phyloP scores from a whole-genome alignment of 2,888 invertebrate genomes.

The Steinernema scapterisci region DNA sequence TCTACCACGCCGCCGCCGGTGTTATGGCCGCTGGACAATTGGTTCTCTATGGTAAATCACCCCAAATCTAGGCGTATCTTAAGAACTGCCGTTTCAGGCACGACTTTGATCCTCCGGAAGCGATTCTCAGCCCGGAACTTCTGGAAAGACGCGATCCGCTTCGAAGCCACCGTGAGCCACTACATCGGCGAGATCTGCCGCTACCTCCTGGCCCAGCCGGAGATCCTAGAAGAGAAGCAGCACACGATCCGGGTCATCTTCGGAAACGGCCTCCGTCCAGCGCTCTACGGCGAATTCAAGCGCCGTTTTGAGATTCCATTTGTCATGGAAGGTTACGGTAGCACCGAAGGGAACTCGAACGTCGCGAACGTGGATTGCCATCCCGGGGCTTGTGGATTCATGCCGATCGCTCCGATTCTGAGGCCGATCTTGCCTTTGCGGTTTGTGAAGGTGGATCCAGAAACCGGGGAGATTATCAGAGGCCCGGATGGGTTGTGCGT shows the following conservation, averaged over 20 bases:
- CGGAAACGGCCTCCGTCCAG: constrained; percentile 90
- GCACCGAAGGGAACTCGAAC: constrained; percentile 76
- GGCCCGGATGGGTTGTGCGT: constrained; percentile 83
- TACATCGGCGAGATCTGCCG: constrained; percentile 73
- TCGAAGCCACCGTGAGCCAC: constrained; percentile 60
- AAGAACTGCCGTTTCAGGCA: constrained; percentile 70
- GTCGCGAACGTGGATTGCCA: constrained; percentile 87
- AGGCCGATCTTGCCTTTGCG: constrained; percentile 90
- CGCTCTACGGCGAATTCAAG: constrained; percentile 89
- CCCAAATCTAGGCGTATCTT: too few species aligned
- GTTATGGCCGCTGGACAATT: constrained; percentile 72
- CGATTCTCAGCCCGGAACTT: constrained; percentile 93
- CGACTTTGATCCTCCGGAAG: constrained; percentile 81
- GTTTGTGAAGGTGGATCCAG: constrained; percentile 85
- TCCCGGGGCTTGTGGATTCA: constrained; percentile 85
- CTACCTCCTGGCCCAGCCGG: constrained; percentile 71
- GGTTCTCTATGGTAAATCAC: constrained; percentile 69
- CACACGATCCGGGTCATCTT: constrained; percentile 77
- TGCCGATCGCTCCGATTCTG: constrained; percentile 79
- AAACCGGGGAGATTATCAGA: constrained; percentile 86
- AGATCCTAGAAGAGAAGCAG: constrained; percentile 68
- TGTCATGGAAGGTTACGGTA: constrained; percentile 76
- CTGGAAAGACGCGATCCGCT: constrained; percentile 73
- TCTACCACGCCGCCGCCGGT: constrained; percentile 94
- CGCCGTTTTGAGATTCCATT: constrained; percentile 81